Evolutionary conservation across 2,113 vertebrate genomes (phyloP).

Genomic region (Talpa occidentalis): DNA sequence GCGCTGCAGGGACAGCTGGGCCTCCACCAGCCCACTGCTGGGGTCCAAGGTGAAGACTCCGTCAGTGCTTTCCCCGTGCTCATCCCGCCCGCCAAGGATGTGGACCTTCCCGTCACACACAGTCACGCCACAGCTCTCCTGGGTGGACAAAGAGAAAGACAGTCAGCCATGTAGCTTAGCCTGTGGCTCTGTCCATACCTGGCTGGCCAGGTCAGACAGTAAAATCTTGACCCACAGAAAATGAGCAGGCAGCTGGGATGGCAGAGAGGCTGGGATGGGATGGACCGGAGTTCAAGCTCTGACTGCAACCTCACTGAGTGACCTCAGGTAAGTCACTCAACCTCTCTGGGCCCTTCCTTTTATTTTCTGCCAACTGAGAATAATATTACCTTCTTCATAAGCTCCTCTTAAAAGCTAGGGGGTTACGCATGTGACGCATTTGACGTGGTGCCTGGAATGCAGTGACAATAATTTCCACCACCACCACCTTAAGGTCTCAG

Average conservation of each 20-base stretch:
- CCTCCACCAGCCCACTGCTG: slow-evolving; percentile 69
- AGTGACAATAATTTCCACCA: neutral
- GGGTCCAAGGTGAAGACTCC: slow-evolving; percentile 84
- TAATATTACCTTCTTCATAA: neutral
- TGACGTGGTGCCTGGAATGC: neutral
- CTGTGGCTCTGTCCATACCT: neutral
- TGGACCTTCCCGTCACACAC: slow-evolving; percentile 87
- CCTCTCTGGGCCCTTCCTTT: neutral
- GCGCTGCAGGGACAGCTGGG: slow-evolving; percentile 82
- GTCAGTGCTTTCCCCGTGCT: slow-evolving; percentile 82
- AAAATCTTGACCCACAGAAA: neutral
- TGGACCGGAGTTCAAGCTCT: neutral
- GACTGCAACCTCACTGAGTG: neutral
- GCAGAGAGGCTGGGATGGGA: neutral
- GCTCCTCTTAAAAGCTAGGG: neutral
- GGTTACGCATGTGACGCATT: neutral
- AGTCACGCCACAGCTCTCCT: slow-evolving; percentile 90
- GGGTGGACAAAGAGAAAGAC: slow-evolving; percentile 57
- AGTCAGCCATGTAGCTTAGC: neutral
- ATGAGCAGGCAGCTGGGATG: neutral
- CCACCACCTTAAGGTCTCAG: neutral
- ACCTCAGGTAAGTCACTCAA: neutral
- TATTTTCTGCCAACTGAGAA: neutral
- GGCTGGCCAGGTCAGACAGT: neutral
- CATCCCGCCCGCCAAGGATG: slow-evolving; percentile 87